These are phyloP conservation scores for Sylvilagus bachmani DNA, from an alignment of 2,113 vertebrate species.

Conservation along the genomic window DNA sequence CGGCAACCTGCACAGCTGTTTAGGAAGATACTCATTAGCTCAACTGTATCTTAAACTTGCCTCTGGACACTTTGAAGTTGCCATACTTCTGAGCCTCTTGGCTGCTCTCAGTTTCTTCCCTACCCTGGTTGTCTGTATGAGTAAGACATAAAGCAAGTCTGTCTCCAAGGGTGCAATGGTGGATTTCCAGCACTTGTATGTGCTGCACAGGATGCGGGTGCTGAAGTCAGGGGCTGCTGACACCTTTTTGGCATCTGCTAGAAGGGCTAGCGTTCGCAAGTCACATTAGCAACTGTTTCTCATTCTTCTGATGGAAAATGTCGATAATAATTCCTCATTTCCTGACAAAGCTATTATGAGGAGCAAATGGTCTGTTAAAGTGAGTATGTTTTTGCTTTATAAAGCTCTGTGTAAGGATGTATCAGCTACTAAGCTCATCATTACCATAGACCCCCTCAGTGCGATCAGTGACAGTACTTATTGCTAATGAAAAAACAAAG, in stretches of 20 bases:
- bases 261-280: slow-evolving; percentile 12
- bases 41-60: slow-evolving; percentile 35
- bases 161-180: neutral
- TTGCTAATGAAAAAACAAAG: neutral
- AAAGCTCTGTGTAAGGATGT: slow-evolving; percentile 59
- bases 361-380: slow-evolving; percentile 71
- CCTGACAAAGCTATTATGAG: slow-evolving; percentile 63
- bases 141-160: neutral
- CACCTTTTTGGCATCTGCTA: neutral
- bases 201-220: neutral
- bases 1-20: neutral
- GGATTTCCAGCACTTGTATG: neutral
- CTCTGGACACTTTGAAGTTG: slow-evolving; percentile 6
- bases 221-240: neutral
- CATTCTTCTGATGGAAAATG: slow-evolving; percentile 33
- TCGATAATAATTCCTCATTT: slow-evolving; percentile 33
- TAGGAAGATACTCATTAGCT: neutral
- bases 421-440: slow-evolving; percentile 40
- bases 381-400: slow-evolving; percentile 49
- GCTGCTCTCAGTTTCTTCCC: neutral
- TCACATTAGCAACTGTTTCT: slow-evolving; percentile 16
- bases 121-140: neutral
- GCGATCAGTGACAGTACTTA: slow-evolving; percentile 29
- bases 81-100: slow-evolving; percentile 37
- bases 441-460: slow-evolving; percentile 14